Conservation (phyloP, 2,888 invertebrate genomes). For the Latrodectus hesperus region DNA sequence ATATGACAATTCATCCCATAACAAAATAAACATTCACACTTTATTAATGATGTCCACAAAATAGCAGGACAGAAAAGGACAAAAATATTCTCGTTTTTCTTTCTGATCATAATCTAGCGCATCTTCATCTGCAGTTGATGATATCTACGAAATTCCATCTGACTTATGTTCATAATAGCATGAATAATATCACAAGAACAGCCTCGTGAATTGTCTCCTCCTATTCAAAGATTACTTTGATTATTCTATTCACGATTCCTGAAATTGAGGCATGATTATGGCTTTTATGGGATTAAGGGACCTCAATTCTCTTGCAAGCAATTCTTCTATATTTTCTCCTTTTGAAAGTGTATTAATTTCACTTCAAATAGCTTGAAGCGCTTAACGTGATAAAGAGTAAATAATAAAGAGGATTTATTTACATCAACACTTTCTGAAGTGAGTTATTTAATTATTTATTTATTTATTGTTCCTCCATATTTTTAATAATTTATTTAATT, state of each 20-base stretch:
- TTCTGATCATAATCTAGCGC: neutral
- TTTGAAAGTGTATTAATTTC: neutral
- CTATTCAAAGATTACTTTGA: neutral
- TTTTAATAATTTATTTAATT: too few relatives aligned
- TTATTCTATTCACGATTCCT: neutral
- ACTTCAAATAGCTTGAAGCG: too few relatives aligned
- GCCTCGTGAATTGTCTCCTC: neutral
- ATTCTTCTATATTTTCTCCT: neutral
- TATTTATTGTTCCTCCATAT: too few relatives aligned
- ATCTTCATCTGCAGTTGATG: neutral
- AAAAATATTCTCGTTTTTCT: neutral
- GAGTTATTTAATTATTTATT: too few relatives aligned
- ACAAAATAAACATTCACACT: neutral
- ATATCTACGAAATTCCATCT: neutral
- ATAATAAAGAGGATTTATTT: too few relatives aligned
- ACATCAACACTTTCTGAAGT: too few relatives aligned
- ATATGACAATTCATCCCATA: too few relatives aligned
- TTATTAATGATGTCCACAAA: neutral
- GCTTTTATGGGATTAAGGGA: constrained; percentile 1
- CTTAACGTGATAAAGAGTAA: too few relatives aligned
- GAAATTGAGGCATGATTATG: neutral
- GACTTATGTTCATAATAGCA: neutral
- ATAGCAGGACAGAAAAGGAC: neutral
- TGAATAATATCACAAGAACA: neutral
- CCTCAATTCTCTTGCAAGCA: neutral